phyloP scores from a whole-genome alignment of 1,140 invertebrate species.

The Phortica variegata region DNA sequence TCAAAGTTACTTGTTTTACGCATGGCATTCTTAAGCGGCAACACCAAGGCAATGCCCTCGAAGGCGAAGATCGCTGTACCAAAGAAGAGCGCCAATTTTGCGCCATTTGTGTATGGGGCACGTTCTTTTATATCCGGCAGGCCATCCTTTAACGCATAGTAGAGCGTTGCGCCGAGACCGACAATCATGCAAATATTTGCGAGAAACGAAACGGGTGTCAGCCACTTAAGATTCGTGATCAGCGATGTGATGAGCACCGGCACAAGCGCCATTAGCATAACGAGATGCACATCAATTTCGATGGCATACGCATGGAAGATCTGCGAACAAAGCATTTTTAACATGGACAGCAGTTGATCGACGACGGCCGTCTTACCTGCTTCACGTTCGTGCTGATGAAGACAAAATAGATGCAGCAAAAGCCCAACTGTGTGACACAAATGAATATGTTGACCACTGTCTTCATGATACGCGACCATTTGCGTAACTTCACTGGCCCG shows the following conservation, averaged over 20 bases:
- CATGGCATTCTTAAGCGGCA: conserved; percentile 91
- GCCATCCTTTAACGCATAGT: conserved; percentile 67
- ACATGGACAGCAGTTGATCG: no score
- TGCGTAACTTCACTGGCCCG: conserved; percentile 65
- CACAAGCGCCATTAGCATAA: conserved; percentile 70
- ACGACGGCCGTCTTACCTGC: conserved; percentile 61
- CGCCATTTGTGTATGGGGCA: conserved; percentile 61
- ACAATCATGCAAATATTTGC: conserved; percentile 72
- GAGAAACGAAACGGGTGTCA: conserved; percentile 70
- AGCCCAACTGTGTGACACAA: conserved; percentile 88
- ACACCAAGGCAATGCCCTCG: conserved; percentile 76
- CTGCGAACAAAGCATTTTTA: conserved; percentile 56
- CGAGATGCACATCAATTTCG: conserved; percentile 64
- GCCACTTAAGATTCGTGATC: conserved; percentile 74
- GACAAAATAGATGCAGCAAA: conserved; percentile 93
- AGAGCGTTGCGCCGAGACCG: conserved; percentile 70
- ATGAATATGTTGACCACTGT: conserved; percentile 76
- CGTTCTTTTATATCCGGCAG: conserved; percentile 64
- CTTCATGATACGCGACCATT: conserved; percentile 64
- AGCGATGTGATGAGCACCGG: conserved; percentile 73
- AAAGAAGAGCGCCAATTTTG: conserved; percentile 70
- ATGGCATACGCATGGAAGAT: conserved; percentile 65
- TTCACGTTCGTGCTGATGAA: conserved; percentile 83
- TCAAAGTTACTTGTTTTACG: conserved; percentile 74
- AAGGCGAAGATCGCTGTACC: conserved; percentile 78